A percentile compares a stretch with the other conserved stretches of the same genome.
These are phyloP conservation scores for Micronycteris hirsuta DNA, from an alignment of 2,113 vertebrate species.

Conservation along the genomic window DNA sequence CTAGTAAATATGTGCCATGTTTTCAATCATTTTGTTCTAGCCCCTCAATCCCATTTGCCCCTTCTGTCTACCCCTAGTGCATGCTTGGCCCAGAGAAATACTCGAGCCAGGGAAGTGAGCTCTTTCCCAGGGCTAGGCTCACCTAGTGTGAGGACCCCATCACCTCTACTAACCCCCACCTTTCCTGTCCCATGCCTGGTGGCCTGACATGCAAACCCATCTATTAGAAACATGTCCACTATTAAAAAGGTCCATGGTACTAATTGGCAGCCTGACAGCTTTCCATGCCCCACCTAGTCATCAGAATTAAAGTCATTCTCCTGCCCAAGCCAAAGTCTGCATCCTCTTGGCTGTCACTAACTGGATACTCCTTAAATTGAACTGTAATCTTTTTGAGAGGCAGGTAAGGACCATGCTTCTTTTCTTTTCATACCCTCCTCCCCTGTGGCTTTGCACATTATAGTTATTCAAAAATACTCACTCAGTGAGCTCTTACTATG, in stretches of 20 bases:
- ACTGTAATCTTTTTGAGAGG: background rate
- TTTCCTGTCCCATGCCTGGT: background rate
- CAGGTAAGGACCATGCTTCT: background rate
- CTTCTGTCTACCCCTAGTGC: background rate
- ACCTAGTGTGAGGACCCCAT: background rate
- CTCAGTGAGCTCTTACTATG: background rate
- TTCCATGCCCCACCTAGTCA: background rate
- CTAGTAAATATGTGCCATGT: background rate
- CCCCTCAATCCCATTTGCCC: background rate
- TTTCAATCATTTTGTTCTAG: background rate
- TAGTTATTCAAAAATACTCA: background rate
- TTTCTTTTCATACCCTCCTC: background rate
- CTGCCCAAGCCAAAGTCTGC: no score
- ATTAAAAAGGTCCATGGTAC: background rate
- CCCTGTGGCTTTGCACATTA: background rate
- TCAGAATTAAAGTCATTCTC: background rate
- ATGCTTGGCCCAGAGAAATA: background rate
- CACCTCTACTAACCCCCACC: background rate
- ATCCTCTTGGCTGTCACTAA: background rate
- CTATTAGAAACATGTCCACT: background rate
- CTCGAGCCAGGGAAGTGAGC: background rate
- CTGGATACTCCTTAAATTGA: background rate
- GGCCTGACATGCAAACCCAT: background rate
- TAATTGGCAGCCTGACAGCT: background rate
- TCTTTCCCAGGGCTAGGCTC: background rate